These are phyloP conservation scores for Gallinago jamesoni DNA, from an alignment of 2,113 vertebrate species.

Conservation along the genomic window DNA sequence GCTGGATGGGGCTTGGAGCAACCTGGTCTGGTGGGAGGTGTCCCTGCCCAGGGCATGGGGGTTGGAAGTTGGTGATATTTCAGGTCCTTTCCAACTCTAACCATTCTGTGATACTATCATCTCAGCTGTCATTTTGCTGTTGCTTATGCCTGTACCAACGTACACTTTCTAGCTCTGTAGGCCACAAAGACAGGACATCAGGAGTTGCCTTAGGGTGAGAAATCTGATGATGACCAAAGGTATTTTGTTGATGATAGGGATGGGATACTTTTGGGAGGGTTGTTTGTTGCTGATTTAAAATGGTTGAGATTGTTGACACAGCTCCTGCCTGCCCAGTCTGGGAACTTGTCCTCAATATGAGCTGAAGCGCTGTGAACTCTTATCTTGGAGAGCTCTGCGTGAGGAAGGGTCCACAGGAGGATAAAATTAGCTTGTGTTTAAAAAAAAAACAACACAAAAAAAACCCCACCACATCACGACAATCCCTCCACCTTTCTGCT, in stretches of 20 bases:
- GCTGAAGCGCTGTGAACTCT: background rate
- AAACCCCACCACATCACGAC: background rate
- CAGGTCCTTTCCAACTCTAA: too few relatives aligned
- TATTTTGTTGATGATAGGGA: background rate
- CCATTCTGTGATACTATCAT: too few relatives aligned
- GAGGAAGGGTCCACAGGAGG: background rate
- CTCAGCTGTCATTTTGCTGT: background rate
- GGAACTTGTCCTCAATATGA: background rate
- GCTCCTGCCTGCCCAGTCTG: background rate
- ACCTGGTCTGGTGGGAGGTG: too few relatives aligned
- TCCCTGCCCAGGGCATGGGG: too few relatives aligned
- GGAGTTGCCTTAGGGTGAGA: background rate
- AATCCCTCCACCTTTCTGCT: background rate
- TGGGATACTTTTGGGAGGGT: background rate
- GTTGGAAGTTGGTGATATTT: too few relatives aligned
- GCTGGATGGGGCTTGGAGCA: too few relatives aligned
- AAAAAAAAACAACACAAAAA: background rate
- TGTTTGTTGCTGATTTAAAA: background rate
- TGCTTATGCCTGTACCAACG: fast-evolving
- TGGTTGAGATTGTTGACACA: background rate
- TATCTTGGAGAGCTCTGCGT: fast-evolving
- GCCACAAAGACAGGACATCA: background rate
- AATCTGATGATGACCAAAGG: background rate
- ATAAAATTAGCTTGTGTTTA: background rate
- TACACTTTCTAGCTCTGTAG: background rate